phyloP scores from a whole-genome alignment of 2,797 vertebrate genomes.

The Margarornis squamiger region DNA sequence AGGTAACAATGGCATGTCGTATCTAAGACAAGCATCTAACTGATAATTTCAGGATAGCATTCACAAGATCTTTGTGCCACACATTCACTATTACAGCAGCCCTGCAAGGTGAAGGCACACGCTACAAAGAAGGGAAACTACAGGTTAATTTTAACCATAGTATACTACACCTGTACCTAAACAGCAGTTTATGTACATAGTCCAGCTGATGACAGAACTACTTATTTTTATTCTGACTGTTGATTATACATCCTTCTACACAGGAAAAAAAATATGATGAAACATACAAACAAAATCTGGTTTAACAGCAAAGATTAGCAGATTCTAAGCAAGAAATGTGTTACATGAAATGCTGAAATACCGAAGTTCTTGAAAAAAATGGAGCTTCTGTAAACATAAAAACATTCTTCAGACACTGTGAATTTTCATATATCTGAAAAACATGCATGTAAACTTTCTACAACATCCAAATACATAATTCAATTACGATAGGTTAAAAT shows the following conservation, averaged over 20 bases:
- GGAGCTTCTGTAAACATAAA: background rate
- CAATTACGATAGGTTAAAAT: background rate
- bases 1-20: background rate
- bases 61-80: background rate
- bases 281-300: background rate
- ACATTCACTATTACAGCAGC: background rate
- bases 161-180: background rate
- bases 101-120: background rate
- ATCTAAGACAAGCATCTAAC: background rate
- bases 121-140: background rate
- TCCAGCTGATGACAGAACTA: background rate
- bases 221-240: background rate
- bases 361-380: background rate
- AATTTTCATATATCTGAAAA: background rate
- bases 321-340: background rate
- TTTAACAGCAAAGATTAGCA: background rate
- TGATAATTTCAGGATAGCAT: background rate
- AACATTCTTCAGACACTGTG: background rate
- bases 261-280: background rate
- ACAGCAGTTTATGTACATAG: background rate
- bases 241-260: background rate
- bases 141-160: background rate
- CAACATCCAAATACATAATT: background rate
- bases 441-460: background rate
- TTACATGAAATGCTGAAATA: background rate